Conservation (phyloP, 2,888 invertebrate species). For the Hoplodrina ambigua region DNA sequence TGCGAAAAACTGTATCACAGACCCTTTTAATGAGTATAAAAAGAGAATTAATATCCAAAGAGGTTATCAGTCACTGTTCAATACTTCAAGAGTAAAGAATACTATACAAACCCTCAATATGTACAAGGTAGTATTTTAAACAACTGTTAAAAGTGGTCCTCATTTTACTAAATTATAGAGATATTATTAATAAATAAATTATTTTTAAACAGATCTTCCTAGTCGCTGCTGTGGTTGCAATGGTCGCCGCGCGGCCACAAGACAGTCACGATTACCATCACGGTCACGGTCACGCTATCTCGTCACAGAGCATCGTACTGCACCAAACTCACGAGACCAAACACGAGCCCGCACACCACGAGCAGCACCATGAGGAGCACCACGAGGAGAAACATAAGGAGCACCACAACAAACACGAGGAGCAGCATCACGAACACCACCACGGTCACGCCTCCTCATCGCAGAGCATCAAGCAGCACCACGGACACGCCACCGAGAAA, state of each 20-base stretch:
- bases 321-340: constrained; percentile 63
- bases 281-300: constrained; percentile 70
- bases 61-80: constrained; percentile 37
- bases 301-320: constrained; percentile 73
- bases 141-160: background rate
- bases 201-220: constrained; percentile 26
- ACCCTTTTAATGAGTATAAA: constrained; percentile 48
- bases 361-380: constrained; percentile 25
- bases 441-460: constrained; percentile 70
- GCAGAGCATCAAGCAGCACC: constrained; percentile 72
- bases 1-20: constrained; percentile 20
- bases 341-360: constrained; percentile 34
- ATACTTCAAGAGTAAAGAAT: constrained; percentile 15
- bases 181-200: background rate
- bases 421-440: constrained; percentile 36
- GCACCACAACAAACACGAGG: constrained; percentile 34
- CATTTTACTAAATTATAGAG: background rate
- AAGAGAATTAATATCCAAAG: constrained; percentile 13
- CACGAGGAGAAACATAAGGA: constrained; percentile 5
- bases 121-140: constrained; percentile 37
- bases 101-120: constrained; percentile 45
- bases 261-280: constrained; percentile 58
- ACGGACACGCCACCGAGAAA: constrained; percentile 62
- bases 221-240: constrained; percentile 41
- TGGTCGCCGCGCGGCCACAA: constrained; percentile 52